phyloP scores from a whole-genome alignment of 2,113 vertebrate species.

The Anguilla japonica region DNA sequence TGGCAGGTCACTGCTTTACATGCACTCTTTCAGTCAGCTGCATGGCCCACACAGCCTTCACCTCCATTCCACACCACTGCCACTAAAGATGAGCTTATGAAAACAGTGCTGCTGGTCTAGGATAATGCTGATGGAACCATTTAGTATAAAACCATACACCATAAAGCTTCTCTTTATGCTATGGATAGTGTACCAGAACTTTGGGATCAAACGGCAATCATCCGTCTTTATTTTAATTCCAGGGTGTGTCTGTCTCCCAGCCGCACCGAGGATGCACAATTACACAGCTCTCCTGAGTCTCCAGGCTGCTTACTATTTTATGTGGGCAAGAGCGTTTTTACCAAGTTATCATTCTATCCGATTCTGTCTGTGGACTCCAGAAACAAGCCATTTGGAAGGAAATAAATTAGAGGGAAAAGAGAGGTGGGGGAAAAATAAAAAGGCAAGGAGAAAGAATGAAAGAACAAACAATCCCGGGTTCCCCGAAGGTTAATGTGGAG shows the following conservation, averaged over 20 bases:
- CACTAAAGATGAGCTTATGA: not conserved
- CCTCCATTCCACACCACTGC: not conserved
- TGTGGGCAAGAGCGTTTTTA: not conserved
- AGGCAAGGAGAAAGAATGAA: not conserved
- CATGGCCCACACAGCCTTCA: not conserved
- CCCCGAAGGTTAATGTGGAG: slow-evolving; percentile 12
- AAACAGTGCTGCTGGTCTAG: not conserved
- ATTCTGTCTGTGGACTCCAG: not conserved
- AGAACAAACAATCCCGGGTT: not conserved
- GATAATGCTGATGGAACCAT: not conserved
- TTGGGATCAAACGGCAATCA: slow-evolving; percentile 33
- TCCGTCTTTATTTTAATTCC: slow-evolving; percentile 15
- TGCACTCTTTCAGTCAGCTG: not conserved
- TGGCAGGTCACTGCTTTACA: not conserved
- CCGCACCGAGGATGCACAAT: not conserved
- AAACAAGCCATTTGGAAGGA: not conserved
- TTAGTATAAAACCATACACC: not conserved
- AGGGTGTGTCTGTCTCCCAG: slow-evolving; percentile 22
- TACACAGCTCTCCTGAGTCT: slow-evolving; percentile 1
- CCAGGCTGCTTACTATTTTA: not conserved
- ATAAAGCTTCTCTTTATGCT: not conserved
- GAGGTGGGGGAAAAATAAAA: not conserved
- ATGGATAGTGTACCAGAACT: slow-evolving; percentile 27
- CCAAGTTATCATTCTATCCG: not conserved
- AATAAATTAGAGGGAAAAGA: not conserved